Base-by-base conservation (phyloP, 2,113 vertebrate species). In the Trinectes maculatus region DNA sequence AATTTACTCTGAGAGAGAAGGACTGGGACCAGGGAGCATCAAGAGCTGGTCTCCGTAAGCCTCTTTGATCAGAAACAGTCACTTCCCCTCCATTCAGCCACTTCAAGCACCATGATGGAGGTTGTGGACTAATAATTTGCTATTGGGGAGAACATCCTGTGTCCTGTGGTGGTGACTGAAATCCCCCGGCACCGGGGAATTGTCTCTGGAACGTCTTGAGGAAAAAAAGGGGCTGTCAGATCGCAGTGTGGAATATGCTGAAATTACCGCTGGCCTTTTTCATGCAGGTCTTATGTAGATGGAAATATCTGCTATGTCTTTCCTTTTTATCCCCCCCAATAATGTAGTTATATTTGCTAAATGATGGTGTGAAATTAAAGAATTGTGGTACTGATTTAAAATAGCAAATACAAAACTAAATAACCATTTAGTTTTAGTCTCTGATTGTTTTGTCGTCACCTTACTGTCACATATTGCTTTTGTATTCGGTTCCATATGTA, bases 51-150 rank as follows among this genome's bases (percentile, higher is more conserved):
- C 46, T 80, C 49, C 56, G 28, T 67, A n/a, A 71, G 55, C 39
- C 49, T 56, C 63, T 77, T 64, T 83, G 70, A 80, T 84, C 76
- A 71, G 48, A 79, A 72, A 76, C 28, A 73, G 43, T 72, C 47
- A 1, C 73, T 65, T 65, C 34, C 44, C 24, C 43, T 62, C 51
- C 29, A 36, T 67, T 66, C 62, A 76, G 46, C 58, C 47, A 57
- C 79, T 82, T 85, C 66, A 83, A 56, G 68, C 66, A 54, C 47
- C 52, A 55, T 71, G 63, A 82, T 78, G 59, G 71, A 74, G 58
- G 77, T 77, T 84, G 68, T 51, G 74, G 74, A 79, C 65, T 77
- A 68, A 76, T 86, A 63, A 85, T 81, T 71, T 79, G 52, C 65
- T 61, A 46, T 36, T 74, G 71, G 61, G 70, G 56, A 81, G 60